These are phyloP conservation scores for Sialis lutaria DNA, from an alignment of 2,888 invertebrate species.

Conservation along the genomic window DNA sequence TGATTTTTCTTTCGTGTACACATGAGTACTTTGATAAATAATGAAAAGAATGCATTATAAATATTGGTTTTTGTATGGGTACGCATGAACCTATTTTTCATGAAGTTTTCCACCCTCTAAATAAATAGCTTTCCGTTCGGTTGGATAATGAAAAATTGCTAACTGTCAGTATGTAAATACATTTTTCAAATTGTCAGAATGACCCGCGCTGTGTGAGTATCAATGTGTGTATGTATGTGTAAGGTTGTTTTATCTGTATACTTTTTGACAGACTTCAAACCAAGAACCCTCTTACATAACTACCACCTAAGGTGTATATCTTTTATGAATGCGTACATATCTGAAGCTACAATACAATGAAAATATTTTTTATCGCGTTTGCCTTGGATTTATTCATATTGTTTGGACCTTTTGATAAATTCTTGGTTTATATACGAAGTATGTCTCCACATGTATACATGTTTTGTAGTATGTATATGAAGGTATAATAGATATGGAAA, in stretches of 20 bases:
- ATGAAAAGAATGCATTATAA: slow-evolving; percentile 20
- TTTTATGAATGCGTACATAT: no score
- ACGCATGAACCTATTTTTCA: slow-evolving; percentile 23
- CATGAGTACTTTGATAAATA: slow-evolving; percentile 15
- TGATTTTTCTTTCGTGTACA: neutral
- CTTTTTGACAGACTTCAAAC: neutral
- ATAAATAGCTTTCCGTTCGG: slow-evolving; percentile 12
- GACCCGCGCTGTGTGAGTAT: slow-evolving; percentile 1
- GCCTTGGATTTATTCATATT: no score
- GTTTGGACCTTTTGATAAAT: no score
- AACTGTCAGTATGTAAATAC: slow-evolving; percentile 6
- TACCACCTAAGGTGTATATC: neutral
- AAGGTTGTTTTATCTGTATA: neutral
- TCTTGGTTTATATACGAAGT: no score
- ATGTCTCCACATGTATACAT: no score
- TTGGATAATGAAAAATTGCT: slow-evolving; percentile 4
- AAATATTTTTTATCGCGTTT: no score
- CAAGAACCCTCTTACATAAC: neutral
- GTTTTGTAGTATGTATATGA: no score
- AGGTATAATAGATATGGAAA: no score
- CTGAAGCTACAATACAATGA: no score
- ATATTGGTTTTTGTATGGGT: slow-evolving; percentile 21
- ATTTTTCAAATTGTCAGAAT: slow-evolving; percentile 4
- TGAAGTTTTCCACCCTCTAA: slow-evolving; percentile 17
- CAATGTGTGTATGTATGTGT: neutral